These are phyloP conservation scores for Nerophis lumbriciformis DNA, from an alignment of 2,113 vertebrate genomes.

Conservation along the genomic window DNA sequence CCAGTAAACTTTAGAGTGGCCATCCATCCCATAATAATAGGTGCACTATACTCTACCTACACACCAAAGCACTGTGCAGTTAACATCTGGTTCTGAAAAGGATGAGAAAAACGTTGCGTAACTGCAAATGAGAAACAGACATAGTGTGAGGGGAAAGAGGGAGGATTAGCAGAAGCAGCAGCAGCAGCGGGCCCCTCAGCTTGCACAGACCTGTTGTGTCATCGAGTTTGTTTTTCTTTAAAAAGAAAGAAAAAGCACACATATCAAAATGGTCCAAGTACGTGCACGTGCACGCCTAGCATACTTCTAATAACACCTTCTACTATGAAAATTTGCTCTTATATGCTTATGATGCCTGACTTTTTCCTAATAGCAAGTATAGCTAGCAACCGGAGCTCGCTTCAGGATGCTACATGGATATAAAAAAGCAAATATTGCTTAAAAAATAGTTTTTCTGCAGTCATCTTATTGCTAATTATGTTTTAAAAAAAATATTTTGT, in stretches of 20 bases:
- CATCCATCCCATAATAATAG: conserved; percentile 4
- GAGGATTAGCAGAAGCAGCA: conserved; percentile 11
- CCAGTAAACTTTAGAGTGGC: not conserved
- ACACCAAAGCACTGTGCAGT: conserved; percentile 2
- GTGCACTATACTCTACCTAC: conserved; percentile 2
- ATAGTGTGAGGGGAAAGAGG: conserved; percentile 22
- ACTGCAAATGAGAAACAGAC: conserved; percentile 44
- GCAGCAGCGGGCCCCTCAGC: conserved; percentile 33
- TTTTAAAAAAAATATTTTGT: too few species aligned
- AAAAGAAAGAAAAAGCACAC: conserved; percentile 13
- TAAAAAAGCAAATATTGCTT: not conserved
- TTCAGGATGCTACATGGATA: not conserved
- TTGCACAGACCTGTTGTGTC: conserved; percentile 31
- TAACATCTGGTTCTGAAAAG: conserved; percentile 14
- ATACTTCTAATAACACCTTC: not conserved
- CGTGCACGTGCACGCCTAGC: not conserved
- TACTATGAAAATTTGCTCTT: not conserved
- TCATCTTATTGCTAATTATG: too few species aligned
- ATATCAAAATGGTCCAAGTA: not conserved
- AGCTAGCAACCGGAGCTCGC: not conserved
- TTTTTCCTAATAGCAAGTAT: too few species aligned
- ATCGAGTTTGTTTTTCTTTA: conserved; percentile 35
- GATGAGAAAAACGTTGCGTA: conserved; percentile 26
- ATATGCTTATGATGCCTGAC: not conserved
- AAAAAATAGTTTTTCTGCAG: conserved; percentile 9